Conservation (phyloP, 2,888 invertebrate species). For the Mythimna ferrago region DNA sequence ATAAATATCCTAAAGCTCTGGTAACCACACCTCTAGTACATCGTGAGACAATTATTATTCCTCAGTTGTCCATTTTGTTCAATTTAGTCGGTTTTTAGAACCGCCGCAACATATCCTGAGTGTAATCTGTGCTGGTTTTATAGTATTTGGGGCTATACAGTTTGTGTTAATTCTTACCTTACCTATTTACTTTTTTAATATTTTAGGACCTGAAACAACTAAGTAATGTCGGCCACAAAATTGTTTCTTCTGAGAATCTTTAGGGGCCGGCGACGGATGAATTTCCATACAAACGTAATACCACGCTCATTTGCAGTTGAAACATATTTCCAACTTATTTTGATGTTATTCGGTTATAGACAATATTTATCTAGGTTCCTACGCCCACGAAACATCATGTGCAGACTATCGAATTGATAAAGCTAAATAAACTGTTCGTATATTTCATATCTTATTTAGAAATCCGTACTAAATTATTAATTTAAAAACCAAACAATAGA, state of each 20-base stretch:
- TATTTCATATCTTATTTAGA: constrained; percentile 42
- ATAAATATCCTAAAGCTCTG: neutral
- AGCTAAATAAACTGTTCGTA: constrained; percentile 58
- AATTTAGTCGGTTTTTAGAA: too few relatives aligned
- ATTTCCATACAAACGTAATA: too few relatives aligned
- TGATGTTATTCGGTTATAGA: too few relatives aligned
- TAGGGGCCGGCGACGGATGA: too few relatives aligned
- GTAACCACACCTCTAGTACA: constrained; percentile 28
- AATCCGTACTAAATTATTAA: neutral
- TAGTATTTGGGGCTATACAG: constrained; percentile 38
- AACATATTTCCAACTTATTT: too few relatives aligned
- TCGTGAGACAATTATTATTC: constrained; percentile 21
- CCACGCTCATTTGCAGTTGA: too few relatives aligned
- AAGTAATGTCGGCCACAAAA: too few relatives aligned
- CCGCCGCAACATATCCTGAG: neutral
- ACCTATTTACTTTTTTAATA: too few relatives aligned
- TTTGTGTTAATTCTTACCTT: too few relatives aligned
- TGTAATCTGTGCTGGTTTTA: constrained; percentile 61
- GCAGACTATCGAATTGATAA: constrained; percentile 65
- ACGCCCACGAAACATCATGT: constrained; percentile 61
- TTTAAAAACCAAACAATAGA: neutral
- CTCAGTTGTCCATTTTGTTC: constrained; percentile 72
- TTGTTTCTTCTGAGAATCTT: too few relatives aligned
- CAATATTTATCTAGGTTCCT: neutral
- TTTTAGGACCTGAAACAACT: too few relatives aligned